Percentiles rank a stretch among this genome's conserved stretches.
These are phyloP conservation scores for Drosophila macrospina DNA, from an alignment of 2,888 invertebrate genomes.

Conservation along the genomic window DNA sequence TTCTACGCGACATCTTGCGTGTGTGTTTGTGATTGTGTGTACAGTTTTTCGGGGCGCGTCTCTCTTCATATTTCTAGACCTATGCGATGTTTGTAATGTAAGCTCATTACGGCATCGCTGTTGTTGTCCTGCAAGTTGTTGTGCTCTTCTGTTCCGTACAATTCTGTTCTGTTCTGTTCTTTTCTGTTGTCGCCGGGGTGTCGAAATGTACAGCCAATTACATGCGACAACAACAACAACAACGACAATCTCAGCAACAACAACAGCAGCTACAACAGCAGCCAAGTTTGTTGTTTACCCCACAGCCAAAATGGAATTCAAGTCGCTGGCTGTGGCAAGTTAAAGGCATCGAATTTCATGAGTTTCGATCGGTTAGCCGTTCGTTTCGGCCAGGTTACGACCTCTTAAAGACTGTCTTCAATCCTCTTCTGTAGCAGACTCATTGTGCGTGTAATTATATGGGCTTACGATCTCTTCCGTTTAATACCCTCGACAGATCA, in stretches of 20 bases:
- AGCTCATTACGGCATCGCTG: conserved; percentile 73
- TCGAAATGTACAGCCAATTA: conserved; percentile 80
- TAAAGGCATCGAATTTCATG: conserved; percentile 77
- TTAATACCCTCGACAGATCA: too few relatives aligned
- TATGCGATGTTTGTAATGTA: conserved; percentile 63
- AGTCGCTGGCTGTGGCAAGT: conserved; percentile 57
- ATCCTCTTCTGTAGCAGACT: conserved; percentile 34
- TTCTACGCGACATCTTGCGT: conserved; percentile 27
- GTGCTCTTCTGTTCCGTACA: conserved; percentile 33
- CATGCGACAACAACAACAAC: conserved; percentile 67
- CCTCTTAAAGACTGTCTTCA: conserved; percentile 43
- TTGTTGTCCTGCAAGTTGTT: conserved; percentile 34
- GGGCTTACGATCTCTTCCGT: conserved; percentile 41
- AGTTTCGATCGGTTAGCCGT: conserved; percentile 47
- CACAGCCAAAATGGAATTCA: conserved; percentile 72
- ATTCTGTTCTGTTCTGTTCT: conserved; percentile 38
- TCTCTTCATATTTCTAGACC: conserved; percentile 55
- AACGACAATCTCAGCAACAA: conserved; percentile 36
- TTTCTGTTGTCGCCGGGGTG: conserved; percentile 74
- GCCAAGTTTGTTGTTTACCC: conserved; percentile 35
- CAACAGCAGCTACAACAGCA: conserved; percentile 11
- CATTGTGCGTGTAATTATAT: conserved; percentile 66
- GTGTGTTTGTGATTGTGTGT: conserved; percentile 2
- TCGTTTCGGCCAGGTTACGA: conserved; percentile 44
- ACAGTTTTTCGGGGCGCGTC: conserved; percentile 32